phyloP scores from a whole-genome alignment of 2,797 vertebrate genomes.

The Eulemur mongoz region DNA sequence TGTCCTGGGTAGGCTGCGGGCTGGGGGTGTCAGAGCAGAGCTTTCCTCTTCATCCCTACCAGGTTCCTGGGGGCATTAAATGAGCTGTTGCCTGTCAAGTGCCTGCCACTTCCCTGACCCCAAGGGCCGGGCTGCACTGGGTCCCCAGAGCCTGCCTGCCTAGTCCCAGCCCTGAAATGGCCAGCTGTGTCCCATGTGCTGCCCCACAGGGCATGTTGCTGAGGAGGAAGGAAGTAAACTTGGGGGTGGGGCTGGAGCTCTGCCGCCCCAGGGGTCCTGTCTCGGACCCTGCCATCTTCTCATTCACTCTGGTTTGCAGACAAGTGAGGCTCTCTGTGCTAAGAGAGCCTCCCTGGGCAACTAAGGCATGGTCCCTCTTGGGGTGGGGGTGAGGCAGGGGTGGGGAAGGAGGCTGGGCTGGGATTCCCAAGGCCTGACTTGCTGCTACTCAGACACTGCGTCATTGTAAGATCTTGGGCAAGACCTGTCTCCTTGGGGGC shows the following conservation, averaged over 20 bases:
- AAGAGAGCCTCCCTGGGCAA: neutral
- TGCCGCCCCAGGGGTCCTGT: too few relatives aligned
- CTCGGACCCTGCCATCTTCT: neutral
- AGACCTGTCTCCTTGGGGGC: neutral
- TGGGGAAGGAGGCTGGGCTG: neutral
- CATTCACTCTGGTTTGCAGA: neutral
- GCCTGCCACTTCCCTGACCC: neutral
- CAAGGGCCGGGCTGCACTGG: neutral
- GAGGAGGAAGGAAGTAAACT: neutral
- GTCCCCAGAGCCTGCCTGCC: neutral
- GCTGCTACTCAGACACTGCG: neutral
- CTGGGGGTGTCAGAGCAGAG: neutral
- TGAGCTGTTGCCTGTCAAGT: neutral
- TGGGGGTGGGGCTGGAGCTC: neutral
- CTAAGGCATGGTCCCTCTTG: neutral
- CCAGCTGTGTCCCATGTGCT: neutral
- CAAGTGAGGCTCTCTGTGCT: neutral
- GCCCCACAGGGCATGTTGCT: neutral
- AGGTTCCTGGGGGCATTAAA: neutral
- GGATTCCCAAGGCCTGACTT: neutral
- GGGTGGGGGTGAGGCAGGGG: too few relatives aligned
- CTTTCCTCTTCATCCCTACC: neutral
- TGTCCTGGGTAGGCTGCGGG: neutral
- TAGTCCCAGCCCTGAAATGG: neutral
- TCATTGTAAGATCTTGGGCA: neutral